These are phyloP conservation scores for Rhagonycha fulva DNA, from an alignment of 2,888 invertebrate species.

Conservation along the genomic window DNA sequence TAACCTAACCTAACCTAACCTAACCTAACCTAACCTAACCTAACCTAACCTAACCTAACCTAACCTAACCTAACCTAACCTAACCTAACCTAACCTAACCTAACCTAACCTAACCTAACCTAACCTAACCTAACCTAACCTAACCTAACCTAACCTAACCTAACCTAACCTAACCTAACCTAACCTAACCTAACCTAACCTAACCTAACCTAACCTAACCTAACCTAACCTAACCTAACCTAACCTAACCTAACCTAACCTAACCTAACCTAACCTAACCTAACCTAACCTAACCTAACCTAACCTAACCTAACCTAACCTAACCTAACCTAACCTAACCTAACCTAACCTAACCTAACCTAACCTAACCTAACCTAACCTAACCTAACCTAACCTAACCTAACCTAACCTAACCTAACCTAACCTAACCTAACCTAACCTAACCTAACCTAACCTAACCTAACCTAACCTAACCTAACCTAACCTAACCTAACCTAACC, in stretches of 20 bases:
- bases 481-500: conserved; percentile 26
- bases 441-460: background rate
- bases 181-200: conserved; percentile 1
- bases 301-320: background rate
- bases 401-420: background rate
- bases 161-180: conserved; percentile 21
- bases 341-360: background rate
- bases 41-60: conserved; percentile 1
- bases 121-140: conserved; percentile 27
- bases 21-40: background rate
- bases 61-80: conserved; percentile 21
- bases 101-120: conserved; percentile 31
- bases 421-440: background rate
- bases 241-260: conserved; percentile 5
- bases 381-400: background rate
- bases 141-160: conserved; percentile 24
- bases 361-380: background rate
- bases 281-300: background rate
- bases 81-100: conserved; percentile 33
- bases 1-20: background rate
- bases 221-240: conserved; percentile 22
- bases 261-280: conserved; percentile 4
- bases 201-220: conserved; percentile 26
- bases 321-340: background rate
- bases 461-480: conserved; percentile 4